These are phyloP conservation scores for Turdus rufiventris DNA, from an alignment of 2,113 vertebrate genomes.

Conservation along the genomic window DNA sequence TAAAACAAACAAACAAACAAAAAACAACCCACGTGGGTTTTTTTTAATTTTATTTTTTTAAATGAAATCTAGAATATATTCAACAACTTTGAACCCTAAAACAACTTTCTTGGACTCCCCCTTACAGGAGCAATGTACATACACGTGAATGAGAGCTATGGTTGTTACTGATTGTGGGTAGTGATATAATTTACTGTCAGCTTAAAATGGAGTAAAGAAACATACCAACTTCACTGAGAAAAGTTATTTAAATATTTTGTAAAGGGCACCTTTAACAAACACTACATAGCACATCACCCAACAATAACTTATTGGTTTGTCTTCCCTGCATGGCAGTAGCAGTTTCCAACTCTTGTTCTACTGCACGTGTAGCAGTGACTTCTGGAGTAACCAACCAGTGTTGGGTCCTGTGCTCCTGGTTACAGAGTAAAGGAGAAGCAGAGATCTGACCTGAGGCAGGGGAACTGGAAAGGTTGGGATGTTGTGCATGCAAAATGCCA, in stretches of 20 bases:
- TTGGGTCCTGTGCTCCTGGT: background rate
- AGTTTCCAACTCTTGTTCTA: background rate
- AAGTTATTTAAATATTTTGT: background rate
- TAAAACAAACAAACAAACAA: background rate
- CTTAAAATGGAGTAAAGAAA: background rate
- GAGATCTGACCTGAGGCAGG: background rate
- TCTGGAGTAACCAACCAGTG: background rate
- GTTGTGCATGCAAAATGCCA: background rate
- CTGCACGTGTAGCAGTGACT: background rate
- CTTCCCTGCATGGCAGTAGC: background rate
- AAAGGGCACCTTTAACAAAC: background rate
- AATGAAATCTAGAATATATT: background rate
- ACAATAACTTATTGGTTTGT: background rate
- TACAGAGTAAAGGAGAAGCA: background rate
- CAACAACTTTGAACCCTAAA: background rate
- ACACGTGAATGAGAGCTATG: rapidly evolving
- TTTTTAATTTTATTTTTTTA: background rate
- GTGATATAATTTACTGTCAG: background rate
- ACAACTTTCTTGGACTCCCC: background rate
- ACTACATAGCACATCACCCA: background rate
- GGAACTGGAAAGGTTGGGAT: background rate
- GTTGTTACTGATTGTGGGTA: background rate
- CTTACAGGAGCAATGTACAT: rapidly evolving
- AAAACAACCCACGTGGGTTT: background rate
- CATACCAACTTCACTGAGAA: background rate